A percentile compares a stretch with the other conserved stretches of the same genome.
These are phyloP conservation scores for Alces alces DNA, from an alignment of 2,113 vertebrate species.

Conservation along the genomic window DNA sequence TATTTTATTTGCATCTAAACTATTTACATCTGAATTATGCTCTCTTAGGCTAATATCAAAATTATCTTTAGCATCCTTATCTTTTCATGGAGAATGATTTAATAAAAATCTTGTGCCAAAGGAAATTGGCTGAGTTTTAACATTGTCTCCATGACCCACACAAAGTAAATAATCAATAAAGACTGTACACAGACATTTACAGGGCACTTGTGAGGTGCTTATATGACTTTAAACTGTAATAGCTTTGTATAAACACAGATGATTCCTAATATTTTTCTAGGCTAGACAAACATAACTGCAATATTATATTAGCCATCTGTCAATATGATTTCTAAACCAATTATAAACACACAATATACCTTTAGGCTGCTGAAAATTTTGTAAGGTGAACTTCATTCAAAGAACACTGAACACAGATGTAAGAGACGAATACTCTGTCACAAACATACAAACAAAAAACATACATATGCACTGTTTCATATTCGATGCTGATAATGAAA, in stretches of 20 bases:
- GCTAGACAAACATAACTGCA: neutral
- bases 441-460: neutral
- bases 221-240: neutral
- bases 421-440: neutral
- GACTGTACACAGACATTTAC: neutral
- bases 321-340: neutral
- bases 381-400: neutral
- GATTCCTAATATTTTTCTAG: constrained; percentile 27
- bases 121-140: neutral
- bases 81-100: neutral
- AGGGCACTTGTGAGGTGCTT: neutral
- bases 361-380: neutral
- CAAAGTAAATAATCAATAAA: neutral
- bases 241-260: neutral
- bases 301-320: neutral
- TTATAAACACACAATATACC: neutral
- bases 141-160: neutral
- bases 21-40: neutral
- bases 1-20: neutral
- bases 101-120: neutral
- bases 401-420: neutral
- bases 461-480: neutral
- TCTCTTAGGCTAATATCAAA: neutral
- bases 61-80: neutral
- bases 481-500: neutral